phyloP scores from a whole-genome alignment of 2,888 invertebrate genomes.

The Gasteruption jaculator region DNA sequence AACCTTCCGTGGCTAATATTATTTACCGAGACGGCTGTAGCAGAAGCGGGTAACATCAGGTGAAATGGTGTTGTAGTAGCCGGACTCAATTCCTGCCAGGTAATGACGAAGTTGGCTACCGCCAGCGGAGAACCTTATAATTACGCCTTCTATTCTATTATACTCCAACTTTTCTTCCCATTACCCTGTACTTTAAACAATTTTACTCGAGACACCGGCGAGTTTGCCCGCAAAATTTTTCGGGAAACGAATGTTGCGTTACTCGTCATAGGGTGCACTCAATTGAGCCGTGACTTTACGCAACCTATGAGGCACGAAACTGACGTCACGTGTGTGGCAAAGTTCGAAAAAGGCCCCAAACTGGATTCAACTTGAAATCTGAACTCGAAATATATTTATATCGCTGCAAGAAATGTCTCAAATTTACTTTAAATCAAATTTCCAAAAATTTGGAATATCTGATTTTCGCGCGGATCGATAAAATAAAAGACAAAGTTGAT shows the following conservation, averaged over 20 bases:
- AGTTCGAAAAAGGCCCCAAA: too few relatives aligned
- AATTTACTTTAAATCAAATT: too few relatives aligned
- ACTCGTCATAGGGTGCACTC: too few relatives aligned
- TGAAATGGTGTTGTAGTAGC: slow-evolving; percentile 32
- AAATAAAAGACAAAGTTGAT: too few relatives aligned
- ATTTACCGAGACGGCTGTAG: slow-evolving; percentile 20
- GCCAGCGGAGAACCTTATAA: slow-evolving; percentile 36
- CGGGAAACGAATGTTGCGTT: too few relatives aligned
- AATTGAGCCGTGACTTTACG: slow-evolving; percentile 21
- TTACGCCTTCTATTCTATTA: slow-evolving; percentile 41
- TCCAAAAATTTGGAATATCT: too few relatives aligned
- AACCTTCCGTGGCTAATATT: slow-evolving; percentile 27
- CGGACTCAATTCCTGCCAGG: slow-evolving; percentile 32
- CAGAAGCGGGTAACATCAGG: slow-evolving; percentile 13
- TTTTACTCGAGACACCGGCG: neutral
- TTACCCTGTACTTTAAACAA: slow-evolving; percentile 17
- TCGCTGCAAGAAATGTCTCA: too few relatives aligned
- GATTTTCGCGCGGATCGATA: too few relatives aligned
- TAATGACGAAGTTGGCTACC: slow-evolving; percentile 36
- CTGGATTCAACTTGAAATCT: too few relatives aligned
- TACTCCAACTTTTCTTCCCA: slow-evolving; percentile 28
- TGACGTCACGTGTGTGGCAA: too few relatives aligned
- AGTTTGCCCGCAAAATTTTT: neutral
- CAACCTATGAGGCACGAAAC: too few relatives aligned
- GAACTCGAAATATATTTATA: too few relatives aligned